Base-by-base conservation (phyloP, 2,797 vertebrate species). In the Emys orbicularis region DNA sequence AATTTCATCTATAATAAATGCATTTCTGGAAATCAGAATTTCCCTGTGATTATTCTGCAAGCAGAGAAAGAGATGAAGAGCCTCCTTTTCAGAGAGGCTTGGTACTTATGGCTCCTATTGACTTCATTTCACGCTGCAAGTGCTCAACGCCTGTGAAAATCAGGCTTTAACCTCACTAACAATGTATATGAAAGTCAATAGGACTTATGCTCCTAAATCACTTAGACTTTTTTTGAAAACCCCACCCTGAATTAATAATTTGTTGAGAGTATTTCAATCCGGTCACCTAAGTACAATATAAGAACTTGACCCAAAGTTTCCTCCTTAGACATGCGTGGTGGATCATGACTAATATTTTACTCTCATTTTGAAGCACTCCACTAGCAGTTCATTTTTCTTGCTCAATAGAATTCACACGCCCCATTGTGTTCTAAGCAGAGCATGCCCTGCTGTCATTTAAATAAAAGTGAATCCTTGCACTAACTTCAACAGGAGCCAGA, bases 361-460 rank as follows among this genome's bases (percentile, higher is more conserved):
- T 91, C 57, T 82, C 61, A 3, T 57, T 1, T 47, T 87, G 87
- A 88, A 90, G 37, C 37, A 72, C 15, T 59, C 68, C 34, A 41
- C 49, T 68, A 61, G 21, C 47, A 80, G 15, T 3, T 5, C n/a
- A 1, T 1, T 8, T 37, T 37, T 37, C 2, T 1, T 25, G 52
- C 23, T 91, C 12, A 4, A n/a, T 57, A 21, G 61, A 21, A 89
- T 65, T 94, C 41, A 12, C 56, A 34, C 12, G 34, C 34, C 31
- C 7, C 12, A 56, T 44, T 74, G 41, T 25, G 23, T 47, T 57
- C 76, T 59, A 1, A 84, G 61, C 54, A 68, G 90, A 83, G 85
- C 11, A 44, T 9, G 53, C 89, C 68, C 79, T 89, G 13, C 65
- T 87, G 59, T 81, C 44, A 61, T 85, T 76, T 93, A 92, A 86